These are phyloP conservation scores for Hedychridium roseum DNA, from an alignment of 2,888 invertebrate species.

Conservation along the genomic window DNA sequence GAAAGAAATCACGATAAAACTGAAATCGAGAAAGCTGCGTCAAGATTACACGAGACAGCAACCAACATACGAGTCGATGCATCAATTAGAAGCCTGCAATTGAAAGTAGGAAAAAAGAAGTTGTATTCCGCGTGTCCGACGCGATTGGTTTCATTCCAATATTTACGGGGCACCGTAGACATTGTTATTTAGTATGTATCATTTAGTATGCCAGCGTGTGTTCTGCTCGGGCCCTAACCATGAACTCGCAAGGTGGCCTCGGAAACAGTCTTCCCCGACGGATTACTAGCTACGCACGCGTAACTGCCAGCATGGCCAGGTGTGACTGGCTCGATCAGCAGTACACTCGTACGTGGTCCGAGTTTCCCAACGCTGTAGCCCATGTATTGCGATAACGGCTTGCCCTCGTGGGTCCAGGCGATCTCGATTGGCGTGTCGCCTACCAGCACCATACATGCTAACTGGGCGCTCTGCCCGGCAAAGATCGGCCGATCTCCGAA, in stretches of 20 bases:
- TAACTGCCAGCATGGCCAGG: constrained; percentile 68
- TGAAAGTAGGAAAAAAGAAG: constrained; percentile 10
- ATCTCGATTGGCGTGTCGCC: constrained; percentile 70
- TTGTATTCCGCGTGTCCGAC: too few species aligned
- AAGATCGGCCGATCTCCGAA: constrained; percentile 80
- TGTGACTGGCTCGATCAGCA: constrained; percentile 64
- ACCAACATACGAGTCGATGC: constrained; percentile 23
- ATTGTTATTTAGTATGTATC: neutral
- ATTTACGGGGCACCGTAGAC: too few species aligned
- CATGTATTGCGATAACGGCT: constrained; percentile 57
- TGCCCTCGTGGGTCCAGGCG: constrained; percentile 67
- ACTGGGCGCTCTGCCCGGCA: constrained; percentile 82
- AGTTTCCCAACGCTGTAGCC: constrained; percentile 58
- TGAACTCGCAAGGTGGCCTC: constrained; percentile 69
- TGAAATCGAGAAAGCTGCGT: too few species aligned
- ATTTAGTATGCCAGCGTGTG: constrained; percentile 7
- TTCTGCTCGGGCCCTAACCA: constrained; percentile 64
- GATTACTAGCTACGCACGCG: constrained; percentile 69
- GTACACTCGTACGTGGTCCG: constrained; percentile 60
- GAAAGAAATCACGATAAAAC: too few species aligned
- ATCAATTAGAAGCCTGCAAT: constrained; percentile 6
- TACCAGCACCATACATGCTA: constrained; percentile 72
- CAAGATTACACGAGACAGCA: too few species aligned
- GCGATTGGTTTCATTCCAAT: too few species aligned
- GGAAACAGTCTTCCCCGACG: constrained; percentile 67